Evolutionary conservation across 2,888 invertebrate genomes (phyloP), one percentile per base, ranked within the genome.

Genomic region (Merodon equestris): DNA sequence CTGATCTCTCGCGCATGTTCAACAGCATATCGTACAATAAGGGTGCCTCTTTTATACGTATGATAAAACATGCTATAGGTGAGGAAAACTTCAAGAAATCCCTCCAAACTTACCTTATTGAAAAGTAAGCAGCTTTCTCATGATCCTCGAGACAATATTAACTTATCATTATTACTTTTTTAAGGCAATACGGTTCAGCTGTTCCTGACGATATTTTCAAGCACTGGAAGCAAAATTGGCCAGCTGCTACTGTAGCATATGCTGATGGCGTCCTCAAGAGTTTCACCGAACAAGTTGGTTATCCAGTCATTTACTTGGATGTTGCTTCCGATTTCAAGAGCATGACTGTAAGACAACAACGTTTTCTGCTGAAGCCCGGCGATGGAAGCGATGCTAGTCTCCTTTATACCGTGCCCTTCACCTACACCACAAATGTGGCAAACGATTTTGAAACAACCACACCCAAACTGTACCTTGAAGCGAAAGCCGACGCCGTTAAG

Each of bases 1-100:
- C 85, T 0, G 90, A 93, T 77, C 91, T 94, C 4, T 88, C 90
- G 5, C 88, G 87, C 0, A 92, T 93, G 90, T 95, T 95, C 83
- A 92, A 92, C 40, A 90, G 89, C 1, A 91, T 94, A 68, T 91
- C 92, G 0, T 95, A 95, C 84, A 91, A 91, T 81, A 95, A 95
- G 85, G 93, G 92, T 0, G 91, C 90, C n/a, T 85, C 90, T 1
- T 85, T 93, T 14, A 91, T 94, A 61, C 91, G 94, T 81, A 94
- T 94, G 94, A 89, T 94, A 57, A 91, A 92, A 82, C 91, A 93
- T 84, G 87, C 91, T 1, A 88, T 94, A 45, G 92, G 92, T 1
- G 85, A 85, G 0, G 84, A 86, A 0, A 86, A 90, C 0, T 93
- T 93, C 84, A 86, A 88, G 83, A 82, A 84, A 36, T 92, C 93